Evolutionary conservation across 2,113 vertebrate genomes (phyloP).

Genomic region (Pelecanoides urinatrix): DNA sequence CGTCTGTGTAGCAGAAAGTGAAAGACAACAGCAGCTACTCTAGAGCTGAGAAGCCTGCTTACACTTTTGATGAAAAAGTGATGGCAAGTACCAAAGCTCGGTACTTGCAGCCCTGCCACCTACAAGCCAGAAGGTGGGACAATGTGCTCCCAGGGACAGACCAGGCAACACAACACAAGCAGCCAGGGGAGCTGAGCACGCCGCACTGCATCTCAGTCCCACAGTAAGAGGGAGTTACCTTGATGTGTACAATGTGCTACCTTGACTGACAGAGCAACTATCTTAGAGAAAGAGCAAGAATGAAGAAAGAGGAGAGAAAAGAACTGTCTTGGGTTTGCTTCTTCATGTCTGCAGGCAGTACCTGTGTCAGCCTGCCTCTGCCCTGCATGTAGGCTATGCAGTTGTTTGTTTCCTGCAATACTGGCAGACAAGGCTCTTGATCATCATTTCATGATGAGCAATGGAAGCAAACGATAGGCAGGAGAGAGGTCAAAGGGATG

Average conservation of each 20-base stretch:
- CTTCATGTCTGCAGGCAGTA: background rate
- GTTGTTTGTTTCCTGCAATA: background rate
- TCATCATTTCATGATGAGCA: background rate
- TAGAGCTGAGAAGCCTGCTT: background rate
- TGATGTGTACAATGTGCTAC: background rate
- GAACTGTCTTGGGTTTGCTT: background rate
- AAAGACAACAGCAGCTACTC: background rate
- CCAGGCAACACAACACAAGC: background rate
- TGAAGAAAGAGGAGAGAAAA: background rate
- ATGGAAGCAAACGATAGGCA: background rate
- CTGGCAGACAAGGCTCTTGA: background rate
- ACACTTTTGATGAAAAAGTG: background rate
- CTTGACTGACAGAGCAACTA: background rate
- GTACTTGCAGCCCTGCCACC: background rate
- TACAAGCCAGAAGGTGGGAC: background rate
- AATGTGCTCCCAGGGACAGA: background rate
- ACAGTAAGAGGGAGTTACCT: background rate
- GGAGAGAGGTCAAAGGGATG: background rate
- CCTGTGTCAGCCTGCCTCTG: background rate
- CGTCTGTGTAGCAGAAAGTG: rapidly evolving
- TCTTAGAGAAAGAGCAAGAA: background rate
- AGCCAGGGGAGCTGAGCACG: background rate
- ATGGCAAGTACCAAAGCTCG: background rate
- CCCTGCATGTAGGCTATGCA: background rate
- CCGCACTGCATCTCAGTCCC: background rate